phyloP scores from a whole-genome alignment of 2,797 vertebrate genomes.

The Rhincodon typus region DNA sequence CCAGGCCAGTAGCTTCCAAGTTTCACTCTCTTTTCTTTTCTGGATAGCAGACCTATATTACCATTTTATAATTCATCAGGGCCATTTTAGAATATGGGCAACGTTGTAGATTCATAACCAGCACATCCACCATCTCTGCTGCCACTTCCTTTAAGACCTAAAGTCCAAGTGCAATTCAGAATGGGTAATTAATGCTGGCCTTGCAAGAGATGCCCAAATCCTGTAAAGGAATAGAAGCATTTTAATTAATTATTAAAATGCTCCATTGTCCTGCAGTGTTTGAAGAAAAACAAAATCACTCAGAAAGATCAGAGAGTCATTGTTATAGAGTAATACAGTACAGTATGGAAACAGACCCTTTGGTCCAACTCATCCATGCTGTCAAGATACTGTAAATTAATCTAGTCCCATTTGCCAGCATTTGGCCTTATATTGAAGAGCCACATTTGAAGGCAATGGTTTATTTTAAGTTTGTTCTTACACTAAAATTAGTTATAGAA shows the following conservation, averaged over 20 bases:
- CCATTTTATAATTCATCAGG: background rate
- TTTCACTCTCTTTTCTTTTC: background rate
- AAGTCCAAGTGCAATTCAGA: background rate
- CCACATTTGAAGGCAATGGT: background rate
- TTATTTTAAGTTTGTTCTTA: too few relatives aligned
- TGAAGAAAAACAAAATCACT: background rate
- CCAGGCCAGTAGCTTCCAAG: background rate
- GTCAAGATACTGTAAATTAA: too few relatives aligned
- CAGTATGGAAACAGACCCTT: too few relatives aligned
- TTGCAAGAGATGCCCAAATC: background rate
- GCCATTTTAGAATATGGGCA: background rate
- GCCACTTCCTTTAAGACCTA: background rate
- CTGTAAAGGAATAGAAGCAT: background rate
- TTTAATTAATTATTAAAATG: background rate
- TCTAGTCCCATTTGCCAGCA: too few relatives aligned
- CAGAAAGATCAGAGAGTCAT: background rate
- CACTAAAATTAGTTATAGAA: too few relatives aligned
- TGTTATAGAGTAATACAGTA: too few relatives aligned
- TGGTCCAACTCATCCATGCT: too few relatives aligned
- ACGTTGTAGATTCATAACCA: background rate
- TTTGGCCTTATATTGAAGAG: background rate
- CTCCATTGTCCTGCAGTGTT: background rate
- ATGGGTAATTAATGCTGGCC: background rate
- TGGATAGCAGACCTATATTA: background rate
- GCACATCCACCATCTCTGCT: background rate